A percentile compares a stretch with the other conserved stretches of the same genome.
phyloP scores from a whole-genome alignment of 2,797 vertebrate genomes.

The Orestias chungarensis region DNA sequence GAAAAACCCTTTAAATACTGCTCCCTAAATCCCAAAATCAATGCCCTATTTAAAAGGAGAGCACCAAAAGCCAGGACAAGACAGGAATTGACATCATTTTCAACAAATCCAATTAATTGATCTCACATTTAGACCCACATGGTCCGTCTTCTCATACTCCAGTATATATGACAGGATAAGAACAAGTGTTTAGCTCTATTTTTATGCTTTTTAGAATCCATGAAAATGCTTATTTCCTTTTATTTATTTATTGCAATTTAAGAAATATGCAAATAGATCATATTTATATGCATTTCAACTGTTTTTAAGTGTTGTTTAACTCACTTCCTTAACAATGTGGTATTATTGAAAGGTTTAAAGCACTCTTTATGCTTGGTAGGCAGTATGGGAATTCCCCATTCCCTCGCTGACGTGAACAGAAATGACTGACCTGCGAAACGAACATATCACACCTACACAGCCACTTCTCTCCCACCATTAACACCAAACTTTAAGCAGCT shows the following conservation, averaged over 20 bases:
- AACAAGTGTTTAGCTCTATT: not conserved
- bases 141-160: not conserved
- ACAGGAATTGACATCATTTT: not conserved
- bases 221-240: not conserved
- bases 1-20: too few relatives aligned
- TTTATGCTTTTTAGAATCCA: not conserved
- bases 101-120: not conserved
- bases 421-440: constrained; percentile 58
- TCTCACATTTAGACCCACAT: too few relatives aligned
- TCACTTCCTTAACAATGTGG: constrained; percentile 1
- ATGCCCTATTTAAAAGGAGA: not conserved
- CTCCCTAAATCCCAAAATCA: not conserved
- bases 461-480: constrained; percentile 75
- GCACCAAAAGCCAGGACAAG: not conserved
- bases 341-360: constrained; percentile 25
- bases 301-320: too few relatives aligned
- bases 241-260: too few relatives aligned
- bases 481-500: constrained; percentile 72
- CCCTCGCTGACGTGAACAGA: constrained; percentile 30
- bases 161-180: not conserved
- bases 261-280: too few relatives aligned
- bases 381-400: constrained; percentile 40
- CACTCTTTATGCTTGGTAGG: constrained; percentile 19
- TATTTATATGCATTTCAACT: too few relatives aligned
- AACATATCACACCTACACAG: constrained; percentile 74